These are phyloP conservation scores for Coremacera marginata DNA, from an alignment of 2,888 invertebrate species.

Conservation along the genomic window DNA sequence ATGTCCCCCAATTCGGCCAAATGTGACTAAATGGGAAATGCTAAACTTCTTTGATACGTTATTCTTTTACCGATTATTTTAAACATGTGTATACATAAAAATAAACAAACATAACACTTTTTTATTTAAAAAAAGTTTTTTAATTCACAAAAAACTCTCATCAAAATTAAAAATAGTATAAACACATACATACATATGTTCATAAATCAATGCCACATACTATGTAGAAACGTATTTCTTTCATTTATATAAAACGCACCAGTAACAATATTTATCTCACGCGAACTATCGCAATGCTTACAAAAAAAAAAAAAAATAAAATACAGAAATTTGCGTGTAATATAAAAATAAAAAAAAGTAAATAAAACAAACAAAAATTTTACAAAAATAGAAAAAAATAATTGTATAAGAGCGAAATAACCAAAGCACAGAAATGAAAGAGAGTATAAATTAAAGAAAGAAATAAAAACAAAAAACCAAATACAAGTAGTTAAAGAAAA, in stretches of 20 bases:
- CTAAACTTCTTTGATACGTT: no score
- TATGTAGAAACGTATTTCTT: background rate
- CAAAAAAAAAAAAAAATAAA: background rate
- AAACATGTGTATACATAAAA: no score
- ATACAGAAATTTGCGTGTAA: background rate
- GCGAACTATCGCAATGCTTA: background rate
- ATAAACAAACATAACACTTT: no score
- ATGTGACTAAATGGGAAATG: no score
- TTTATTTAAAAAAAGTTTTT: no score
- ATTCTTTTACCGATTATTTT: no score
- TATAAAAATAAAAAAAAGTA: background rate
- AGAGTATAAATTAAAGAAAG: background rate
- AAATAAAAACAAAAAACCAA: background rate
- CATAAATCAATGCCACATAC: background rate
- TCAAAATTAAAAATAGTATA: no score
- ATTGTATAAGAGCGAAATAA: background rate
- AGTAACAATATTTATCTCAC: background rate
- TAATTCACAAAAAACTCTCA: no score
- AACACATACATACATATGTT: background rate
- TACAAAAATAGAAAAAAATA: background rate
- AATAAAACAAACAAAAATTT: background rate
- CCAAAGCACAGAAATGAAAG: background rate
- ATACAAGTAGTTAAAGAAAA: background rate
- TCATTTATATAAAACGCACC: background rate
- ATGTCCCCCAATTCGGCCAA: no score